Conservation (phyloP, 2,797 vertebrate genomes). For the Amazonetta brasiliensis region DNA sequence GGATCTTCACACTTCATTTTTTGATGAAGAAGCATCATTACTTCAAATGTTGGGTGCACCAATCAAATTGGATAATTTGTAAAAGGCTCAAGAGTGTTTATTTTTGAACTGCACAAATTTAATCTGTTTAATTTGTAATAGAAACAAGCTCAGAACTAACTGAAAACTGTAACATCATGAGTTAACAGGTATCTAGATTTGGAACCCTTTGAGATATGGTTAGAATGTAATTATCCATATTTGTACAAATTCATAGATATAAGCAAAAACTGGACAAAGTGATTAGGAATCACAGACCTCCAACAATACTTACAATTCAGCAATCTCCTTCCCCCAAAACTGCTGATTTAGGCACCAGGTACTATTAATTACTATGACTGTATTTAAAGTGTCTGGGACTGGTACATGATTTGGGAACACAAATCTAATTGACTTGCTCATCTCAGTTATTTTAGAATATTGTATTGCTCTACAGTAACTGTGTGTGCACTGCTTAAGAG, state of each 20-base stretch:
- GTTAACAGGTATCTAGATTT: not conserved
- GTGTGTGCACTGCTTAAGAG: not conserved
- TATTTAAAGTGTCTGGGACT: not conserved
- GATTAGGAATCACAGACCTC: not conserved
- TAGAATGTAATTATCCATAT: not conserved
- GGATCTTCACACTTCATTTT: not conserved
- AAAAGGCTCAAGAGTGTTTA: not conserved
- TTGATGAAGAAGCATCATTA: slow-evolving; percentile 23
- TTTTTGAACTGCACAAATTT: slow-evolving; percentile 28
- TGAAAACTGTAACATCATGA: not conserved
- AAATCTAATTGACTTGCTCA: not conserved
- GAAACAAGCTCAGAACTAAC: not conserved
- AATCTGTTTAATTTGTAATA: not conserved
- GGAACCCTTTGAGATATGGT: not conserved
- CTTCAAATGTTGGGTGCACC: not conserved
- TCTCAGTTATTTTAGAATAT: not conserved
- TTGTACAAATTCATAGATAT: not conserved
- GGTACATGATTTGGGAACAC: not conserved
- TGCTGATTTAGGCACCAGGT: not conserved
- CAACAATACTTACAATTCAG: not conserved
- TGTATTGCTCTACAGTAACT: not conserved
- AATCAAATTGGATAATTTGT: slow-evolving; percentile 20
- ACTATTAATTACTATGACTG: not conserved
- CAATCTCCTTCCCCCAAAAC: not conserved
- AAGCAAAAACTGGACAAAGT: not conserved